Percentiles rank a stretch among this genome's conserved stretches.
Conservation (phyloP, 2,888 invertebrate species). For the Trissolcus japonicus region DNA sequence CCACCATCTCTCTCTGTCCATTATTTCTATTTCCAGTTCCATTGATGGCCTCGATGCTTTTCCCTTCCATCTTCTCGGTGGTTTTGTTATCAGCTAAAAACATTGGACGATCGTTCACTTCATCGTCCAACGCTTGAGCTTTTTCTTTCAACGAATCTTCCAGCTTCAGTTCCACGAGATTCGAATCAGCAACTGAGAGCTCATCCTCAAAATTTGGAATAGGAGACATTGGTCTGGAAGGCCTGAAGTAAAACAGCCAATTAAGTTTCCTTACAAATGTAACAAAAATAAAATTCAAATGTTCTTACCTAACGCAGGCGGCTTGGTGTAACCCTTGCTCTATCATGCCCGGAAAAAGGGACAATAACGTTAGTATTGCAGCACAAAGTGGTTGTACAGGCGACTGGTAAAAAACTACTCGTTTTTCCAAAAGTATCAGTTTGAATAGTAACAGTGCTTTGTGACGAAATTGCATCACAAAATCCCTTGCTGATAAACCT, state of each 20-base stretch:
- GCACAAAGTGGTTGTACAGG: conserved; percentile 94
- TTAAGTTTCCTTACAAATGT: background rate
- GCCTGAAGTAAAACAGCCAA: conserved; percentile 72
- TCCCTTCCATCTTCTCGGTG: conserved; percentile 70
- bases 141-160: conserved; percentile 27
- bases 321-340: conserved; percentile 89
- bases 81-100: conserved; percentile 68
- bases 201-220: conserved; percentile 81
- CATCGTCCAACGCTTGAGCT: conserved; percentile 30
- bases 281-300: background rate
- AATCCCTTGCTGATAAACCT: conserved; percentile 89
- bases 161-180: conserved; percentile 49
- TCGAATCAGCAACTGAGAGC: conserved; percentile 58
- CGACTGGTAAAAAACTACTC: conserved; percentile 93
- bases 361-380: conserved; percentile 90
- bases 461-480: conserved; percentile 91
- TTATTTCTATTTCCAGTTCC: conserved; percentile 60
- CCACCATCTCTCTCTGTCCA: conserved; percentile 55
- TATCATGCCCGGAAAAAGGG: conserved; percentile 92
- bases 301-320: conserved; percentile 84
- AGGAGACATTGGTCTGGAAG: conserved; percentile 84
- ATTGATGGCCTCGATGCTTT: conserved; percentile 65
- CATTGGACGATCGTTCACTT: conserved; percentile 43
- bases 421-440: conserved; percentile 90
- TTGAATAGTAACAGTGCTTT: conserved; percentile 95